phyloP scores from a whole-genome alignment of 2,888 invertebrate genomes.

The Ochropleura leucogaster region DNA sequence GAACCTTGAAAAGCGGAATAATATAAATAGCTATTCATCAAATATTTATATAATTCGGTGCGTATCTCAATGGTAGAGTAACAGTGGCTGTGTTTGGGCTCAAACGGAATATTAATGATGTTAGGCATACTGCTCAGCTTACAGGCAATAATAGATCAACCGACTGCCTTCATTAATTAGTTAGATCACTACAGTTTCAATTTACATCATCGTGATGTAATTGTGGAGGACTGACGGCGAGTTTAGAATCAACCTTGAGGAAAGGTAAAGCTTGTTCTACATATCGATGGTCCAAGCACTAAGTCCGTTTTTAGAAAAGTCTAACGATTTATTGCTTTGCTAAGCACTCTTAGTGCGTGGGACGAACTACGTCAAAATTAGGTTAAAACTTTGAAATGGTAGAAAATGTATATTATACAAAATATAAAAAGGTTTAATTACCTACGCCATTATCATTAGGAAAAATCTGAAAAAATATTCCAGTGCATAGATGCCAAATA shows the following conservation, averaged over 20 bases:
- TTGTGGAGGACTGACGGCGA: conserved; percentile 10
- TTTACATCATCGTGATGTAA: conserved; percentile 41
- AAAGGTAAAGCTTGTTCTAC: not conserved
- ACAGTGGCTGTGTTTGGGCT: conserved; percentile 16
- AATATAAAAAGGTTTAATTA: too few relatives aligned
- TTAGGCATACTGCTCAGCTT: conserved; percentile 33
- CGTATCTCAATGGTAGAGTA: conserved; percentile 37
- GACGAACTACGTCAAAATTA: too few relatives aligned
- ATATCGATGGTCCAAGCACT: too few relatives aligned
- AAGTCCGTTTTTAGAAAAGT: too few relatives aligned
- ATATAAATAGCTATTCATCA: conserved; percentile 26
- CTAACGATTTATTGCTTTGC: too few relatives aligned
- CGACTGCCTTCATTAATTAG: conserved; percentile 39
- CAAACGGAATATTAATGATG: conserved; percentile 57
- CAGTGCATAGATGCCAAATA: too few relatives aligned
- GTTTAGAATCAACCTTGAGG: not conserved
- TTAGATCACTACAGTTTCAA: conserved; percentile 39
- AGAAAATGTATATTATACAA: too few relatives aligned
- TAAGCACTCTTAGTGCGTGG: too few relatives aligned
- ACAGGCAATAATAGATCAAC: conserved; percentile 41
- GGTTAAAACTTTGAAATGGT: too few relatives aligned
- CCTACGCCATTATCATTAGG: too few relatives aligned
- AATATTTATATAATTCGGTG: conserved; percentile 21
- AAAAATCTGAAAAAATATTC: too few relatives aligned
- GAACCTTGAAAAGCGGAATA: conserved; percentile 2